Base-by-base conservation (phyloP, 2,113 vertebrate species). In the Caranx melampygus region DNA sequence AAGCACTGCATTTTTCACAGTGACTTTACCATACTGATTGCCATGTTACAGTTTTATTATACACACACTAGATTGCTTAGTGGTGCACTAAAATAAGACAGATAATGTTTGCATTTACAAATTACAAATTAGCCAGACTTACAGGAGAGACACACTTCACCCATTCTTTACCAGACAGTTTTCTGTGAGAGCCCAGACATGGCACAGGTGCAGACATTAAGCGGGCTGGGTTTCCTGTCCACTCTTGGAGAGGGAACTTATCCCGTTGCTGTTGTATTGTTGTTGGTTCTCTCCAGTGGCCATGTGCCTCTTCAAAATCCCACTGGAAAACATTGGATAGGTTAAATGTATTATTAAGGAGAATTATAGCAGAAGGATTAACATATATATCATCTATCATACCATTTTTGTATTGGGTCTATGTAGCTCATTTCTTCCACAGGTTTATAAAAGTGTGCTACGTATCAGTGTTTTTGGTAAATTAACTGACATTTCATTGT, bases 241-340 rank as follows among this genome's bases (percentile, higher is more conserved):
- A 92, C 11, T 87, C 81, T 52, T 89, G 88, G 12, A 89, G 62
- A 2, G 82, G 86, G 58, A 93, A 89, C 18, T 67, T 55, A 10
- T 89, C 75, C 8, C 45, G 34, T 9, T 75, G 35, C 18, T 78
- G 75, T 33, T 68, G 75, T 55, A 84, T 79, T 72, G 69, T 52
- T 40, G 66, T 76, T 44, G 55, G 47, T 84, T 69, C 57, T 74
- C 65, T 92, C 94, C 94, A 94, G 15, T 84, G 87, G 42, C 88
- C 18, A 12, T 31, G 90, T 49, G 91, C n/a, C 2, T 92, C 94
- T 88, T 94, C 94, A 51, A 95, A 95, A 79, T 95, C 94, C 93
- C 95, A 94, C 95, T 95, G 88, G 20, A 80, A 88, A 79, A 93
- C 7, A 92, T 54, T 54, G 58, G 73, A 33, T 58, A 85, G 9